phyloP scores from a whole-genome alignment of 2,888 invertebrate species.

The Chirona hameri region DNA sequence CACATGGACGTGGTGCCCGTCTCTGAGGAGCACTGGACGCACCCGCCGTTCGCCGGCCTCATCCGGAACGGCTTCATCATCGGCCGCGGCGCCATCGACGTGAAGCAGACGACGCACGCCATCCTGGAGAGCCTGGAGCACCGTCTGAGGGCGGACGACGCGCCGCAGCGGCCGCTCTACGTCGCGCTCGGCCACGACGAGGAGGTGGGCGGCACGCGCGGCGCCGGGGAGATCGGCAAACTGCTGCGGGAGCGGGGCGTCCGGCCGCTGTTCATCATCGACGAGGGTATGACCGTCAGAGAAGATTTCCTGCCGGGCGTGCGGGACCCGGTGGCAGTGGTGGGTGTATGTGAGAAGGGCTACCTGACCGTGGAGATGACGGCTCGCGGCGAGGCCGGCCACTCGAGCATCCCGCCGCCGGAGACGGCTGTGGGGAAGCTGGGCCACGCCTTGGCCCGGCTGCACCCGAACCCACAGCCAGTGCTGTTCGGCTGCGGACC shows the following conservation, averaged over 20 bases:
- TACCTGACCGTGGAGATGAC: constrained; percentile 35
- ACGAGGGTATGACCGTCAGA: background rate
- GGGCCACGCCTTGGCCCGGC: constrained; percentile 48
- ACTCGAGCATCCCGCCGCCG: constrained; percentile 52
- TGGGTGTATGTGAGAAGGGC: constrained; percentile 40
- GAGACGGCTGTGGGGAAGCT: constrained; percentile 51
- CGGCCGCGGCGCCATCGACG: constrained; percentile 53
- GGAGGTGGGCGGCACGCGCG: background rate
- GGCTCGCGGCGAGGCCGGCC: constrained; percentile 48
- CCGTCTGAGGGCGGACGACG: constrained; percentile 46
- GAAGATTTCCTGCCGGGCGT: background rate
- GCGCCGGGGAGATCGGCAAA: background rate
- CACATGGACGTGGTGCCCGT: constrained; percentile 55
- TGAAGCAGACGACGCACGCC: constrained; percentile 46
- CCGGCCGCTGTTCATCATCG: background rate
- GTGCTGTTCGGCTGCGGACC: constrained; percentile 50
- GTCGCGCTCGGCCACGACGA: background rate
- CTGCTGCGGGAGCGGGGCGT: background rate
- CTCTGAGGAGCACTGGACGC: constrained; percentile 44
- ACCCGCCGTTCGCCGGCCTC: constrained; percentile 50
- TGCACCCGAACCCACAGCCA: constrained; percentile 50
- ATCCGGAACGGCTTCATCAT: constrained; percentile 49
- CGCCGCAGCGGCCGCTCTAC: constrained; percentile 48
- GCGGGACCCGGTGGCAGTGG: constrained; percentile 3
- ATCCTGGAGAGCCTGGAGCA: constrained; percentile 52